Evolutionary conservation across 2,113 vertebrate species (phyloP).

Genomic region (Epinephelus moara): DNA sequence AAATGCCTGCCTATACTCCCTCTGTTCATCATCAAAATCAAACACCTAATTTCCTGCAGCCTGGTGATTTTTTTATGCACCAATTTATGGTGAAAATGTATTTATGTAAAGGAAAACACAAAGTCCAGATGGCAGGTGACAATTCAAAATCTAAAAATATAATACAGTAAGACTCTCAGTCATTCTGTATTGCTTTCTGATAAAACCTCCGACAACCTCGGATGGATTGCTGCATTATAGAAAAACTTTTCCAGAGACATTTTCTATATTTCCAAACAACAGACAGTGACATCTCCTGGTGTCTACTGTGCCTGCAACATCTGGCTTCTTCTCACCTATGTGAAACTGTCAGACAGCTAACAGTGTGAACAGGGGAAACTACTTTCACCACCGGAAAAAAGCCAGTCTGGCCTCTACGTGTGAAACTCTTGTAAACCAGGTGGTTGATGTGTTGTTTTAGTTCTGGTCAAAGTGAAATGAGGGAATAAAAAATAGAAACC

Average conservation of each 20-base stretch:
- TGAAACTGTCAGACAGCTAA: not conserved
- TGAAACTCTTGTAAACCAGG: conserved; percentile 16
- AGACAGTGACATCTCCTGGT: not conserved
- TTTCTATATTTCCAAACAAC: not conserved
- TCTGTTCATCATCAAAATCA: no score
- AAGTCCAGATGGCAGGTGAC: no score
- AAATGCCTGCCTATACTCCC: not conserved
- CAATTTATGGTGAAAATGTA: no score
- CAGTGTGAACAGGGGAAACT: not conserved
- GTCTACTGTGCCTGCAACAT: not conserved
- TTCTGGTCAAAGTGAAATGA: not conserved
- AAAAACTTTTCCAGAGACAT: not conserved
- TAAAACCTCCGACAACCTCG: no score
- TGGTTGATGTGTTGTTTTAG: not conserved
- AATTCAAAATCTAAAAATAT: no score
- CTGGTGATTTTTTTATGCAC: no score
- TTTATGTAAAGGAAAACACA: no score
- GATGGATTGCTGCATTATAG: not conserved
- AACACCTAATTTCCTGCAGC: no score
- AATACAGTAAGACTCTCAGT: no score
- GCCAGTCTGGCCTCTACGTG: not conserved
- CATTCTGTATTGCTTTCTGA: no score
- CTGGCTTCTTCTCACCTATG: conserved; percentile 11
- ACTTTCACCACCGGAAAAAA: not conserved
- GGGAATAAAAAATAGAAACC: conserved; percentile 27